A percentile compares a stretch with the other conserved stretches of the same genome.
Evolutionary conservation across 2,888 invertebrate genomes (phyloP).

Genomic region (Elegia similella): DNA sequence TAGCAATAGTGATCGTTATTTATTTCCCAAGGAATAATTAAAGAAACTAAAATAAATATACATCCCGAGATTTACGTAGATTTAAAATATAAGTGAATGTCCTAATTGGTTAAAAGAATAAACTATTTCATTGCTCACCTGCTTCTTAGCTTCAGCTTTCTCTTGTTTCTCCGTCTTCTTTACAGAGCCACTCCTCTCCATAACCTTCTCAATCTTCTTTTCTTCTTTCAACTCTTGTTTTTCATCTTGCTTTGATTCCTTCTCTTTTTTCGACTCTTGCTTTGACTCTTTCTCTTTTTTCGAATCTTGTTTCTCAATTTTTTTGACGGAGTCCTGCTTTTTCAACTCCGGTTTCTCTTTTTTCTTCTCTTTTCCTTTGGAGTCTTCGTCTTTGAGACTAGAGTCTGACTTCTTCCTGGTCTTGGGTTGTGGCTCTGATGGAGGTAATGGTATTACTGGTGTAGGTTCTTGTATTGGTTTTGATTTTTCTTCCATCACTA

Average conservation of each 20-base stretch:
- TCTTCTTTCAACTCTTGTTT: constrained; percentile 34
- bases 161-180: constrained; percentile 53
- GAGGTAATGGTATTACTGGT: constrained; percentile 30
- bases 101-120: not conserved
- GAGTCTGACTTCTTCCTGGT: constrained; percentile 69
- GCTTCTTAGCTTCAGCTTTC: constrained; percentile 48
- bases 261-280: constrained; percentile 26
- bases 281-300: constrained; percentile 39
- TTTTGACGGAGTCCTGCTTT: constrained; percentile 56
- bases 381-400: constrained; percentile 67
- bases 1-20: no score
- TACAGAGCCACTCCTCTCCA: constrained; percentile 59
- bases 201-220: constrained; percentile 36
- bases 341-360: constrained; percentile 54
- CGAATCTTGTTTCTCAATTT: constrained; percentile 43
- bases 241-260: constrained; percentile 19
- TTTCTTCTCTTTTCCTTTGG: constrained; percentile 50
- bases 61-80: no score
- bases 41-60: no score
- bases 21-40: no score
- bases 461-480: constrained; percentile 39
- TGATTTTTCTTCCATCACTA: constrained; percentile 48
- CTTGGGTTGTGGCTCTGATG: constrained; percentile 46
- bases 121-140: constrained; percentile 9
- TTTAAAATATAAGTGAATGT: no score